phyloP scores from a whole-genome alignment of 2,113 vertebrate species.

The Microcebus jonahi region DNA sequence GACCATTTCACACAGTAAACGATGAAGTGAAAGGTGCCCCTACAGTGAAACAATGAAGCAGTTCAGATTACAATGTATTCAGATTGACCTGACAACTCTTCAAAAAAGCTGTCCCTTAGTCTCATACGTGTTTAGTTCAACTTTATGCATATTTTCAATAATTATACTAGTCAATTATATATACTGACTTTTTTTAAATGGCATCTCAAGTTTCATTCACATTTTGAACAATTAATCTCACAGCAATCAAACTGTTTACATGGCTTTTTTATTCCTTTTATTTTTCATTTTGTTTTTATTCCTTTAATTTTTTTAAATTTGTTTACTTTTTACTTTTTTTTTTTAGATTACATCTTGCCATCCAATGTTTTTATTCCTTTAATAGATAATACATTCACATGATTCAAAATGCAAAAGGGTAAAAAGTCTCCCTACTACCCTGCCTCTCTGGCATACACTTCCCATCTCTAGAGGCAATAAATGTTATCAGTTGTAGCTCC shows the following conservation, averaged over 20 bases:
- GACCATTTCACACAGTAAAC: not conserved
- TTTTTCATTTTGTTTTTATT: constrained; percentile 20
- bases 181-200: constrained; percentile 18
- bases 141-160: constrained; percentile 1
- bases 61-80: not conserved
- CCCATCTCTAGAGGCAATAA: not conserved
- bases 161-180: constrained; percentile 1
- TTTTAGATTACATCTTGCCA: no score
- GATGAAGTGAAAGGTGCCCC: not conserved
- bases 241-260: not conserved
- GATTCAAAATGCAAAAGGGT: not conserved
- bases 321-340: no score
- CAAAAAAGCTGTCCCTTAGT: not conserved
- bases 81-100: not conserved
- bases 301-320: not conserved
- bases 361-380: not conserved
- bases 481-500: constrained; percentile 10
- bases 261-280: not conserved
- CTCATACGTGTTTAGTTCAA: not conserved
- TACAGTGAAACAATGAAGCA: not conserved
- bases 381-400: not conserved
- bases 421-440: not conserved
- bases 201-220: not conserved
- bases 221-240: constrained; percentile 11
- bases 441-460: not conserved